Base-by-base conservation (phyloP, 2,888 invertebrate species). In the Seira ritae region DNA sequence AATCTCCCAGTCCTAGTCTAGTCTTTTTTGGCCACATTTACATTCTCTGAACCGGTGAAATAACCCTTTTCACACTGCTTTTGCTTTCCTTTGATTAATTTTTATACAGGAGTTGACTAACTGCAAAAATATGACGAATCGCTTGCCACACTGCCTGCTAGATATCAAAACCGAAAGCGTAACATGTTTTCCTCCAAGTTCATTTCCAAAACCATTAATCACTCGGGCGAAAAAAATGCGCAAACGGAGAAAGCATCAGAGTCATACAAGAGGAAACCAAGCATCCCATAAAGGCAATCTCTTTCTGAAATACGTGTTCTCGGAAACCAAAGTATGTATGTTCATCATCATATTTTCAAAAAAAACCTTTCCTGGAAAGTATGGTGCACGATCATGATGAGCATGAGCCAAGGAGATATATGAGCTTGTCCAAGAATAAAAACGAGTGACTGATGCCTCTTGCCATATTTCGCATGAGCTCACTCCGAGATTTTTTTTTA, bases 131-230 rank as follows among this genome's bases (percentile, higher is more conserved):
- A 73, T 80, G 72, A 67, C 72, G 67, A 24, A 62, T 78, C 20
- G 24, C 46, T 60, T 23, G 68, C 42, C 42, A 71, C 71, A 69
- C 37, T 69, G 2, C 1, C 37, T 31, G 31, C 31, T 31, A 8
- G 31, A 31, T 31, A 31, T 31, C 31, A 31, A 31, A 31, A 31
- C 31, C 31, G 31, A 31, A 31, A 31, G 31, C 8, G 31, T 31
- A 31, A 31, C 69, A 23, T 20, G 24, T 23, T 66, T 20, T 66
- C 15, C 70, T 83, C 85, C 84, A 84, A 86, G 87, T 86, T 87
- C 87, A 87, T 87, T 87, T 86, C 84, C 24, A 79, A 80, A 81
- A 68, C 83, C 87, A 87, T 87, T 87, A 87, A 87, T 87, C 87
- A 87, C 86, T 83, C 81, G n/a, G 22, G 73, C 60, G 75, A 69